phyloP scores from a whole-genome alignment of 2,888 invertebrate species.

The Andrena haemorrhoa region DNA sequence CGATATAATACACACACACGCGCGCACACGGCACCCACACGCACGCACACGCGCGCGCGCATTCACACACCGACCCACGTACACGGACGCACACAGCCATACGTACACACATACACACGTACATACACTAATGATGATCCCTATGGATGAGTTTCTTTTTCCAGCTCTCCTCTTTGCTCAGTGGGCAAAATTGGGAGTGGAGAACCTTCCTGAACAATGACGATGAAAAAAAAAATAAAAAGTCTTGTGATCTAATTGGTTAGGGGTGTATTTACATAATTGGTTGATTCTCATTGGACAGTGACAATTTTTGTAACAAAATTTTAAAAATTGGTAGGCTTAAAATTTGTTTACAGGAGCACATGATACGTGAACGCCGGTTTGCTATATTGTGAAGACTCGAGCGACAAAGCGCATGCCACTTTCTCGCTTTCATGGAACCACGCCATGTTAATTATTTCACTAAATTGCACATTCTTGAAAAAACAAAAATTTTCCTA shows the following conservation, averaged over 20 bases:
- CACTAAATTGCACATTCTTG: conserved; percentile 71
- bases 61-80: neutral
- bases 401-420: conserved; percentile 85
- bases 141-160: conserved; percentile 87
- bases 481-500: conserved; percentile 68
- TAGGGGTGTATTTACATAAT: conserved; percentile 81
- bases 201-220: conserved; percentile 82
- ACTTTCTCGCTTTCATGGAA: conserved; percentile 81
- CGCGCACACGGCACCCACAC: neutral
- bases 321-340: conserved; percentile 82
- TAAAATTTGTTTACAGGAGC: conserved; percentile 85
- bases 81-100: neutral
- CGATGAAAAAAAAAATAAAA: conserved; percentile 58
- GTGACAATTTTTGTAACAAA: conserved; percentile 84
- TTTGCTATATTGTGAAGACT: conserved; percentile 85
- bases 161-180: conserved; percentile 96
- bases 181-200: conserved; percentile 90
- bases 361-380: conserved; percentile 83
- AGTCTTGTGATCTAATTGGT: conserved; percentile 79
- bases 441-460: conserved; percentile 84
- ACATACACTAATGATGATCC: conserved; percentile 79
- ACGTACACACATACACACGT: conserved; percentile 33
- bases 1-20: neutral
- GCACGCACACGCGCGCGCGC: neutral
- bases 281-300: conserved; percentile 82